A percentile compares a stretch with the other conserved stretches of the same genome.
Conservation (phyloP, 2,113 vertebrate species). For the Pitta sordida region DNA sequence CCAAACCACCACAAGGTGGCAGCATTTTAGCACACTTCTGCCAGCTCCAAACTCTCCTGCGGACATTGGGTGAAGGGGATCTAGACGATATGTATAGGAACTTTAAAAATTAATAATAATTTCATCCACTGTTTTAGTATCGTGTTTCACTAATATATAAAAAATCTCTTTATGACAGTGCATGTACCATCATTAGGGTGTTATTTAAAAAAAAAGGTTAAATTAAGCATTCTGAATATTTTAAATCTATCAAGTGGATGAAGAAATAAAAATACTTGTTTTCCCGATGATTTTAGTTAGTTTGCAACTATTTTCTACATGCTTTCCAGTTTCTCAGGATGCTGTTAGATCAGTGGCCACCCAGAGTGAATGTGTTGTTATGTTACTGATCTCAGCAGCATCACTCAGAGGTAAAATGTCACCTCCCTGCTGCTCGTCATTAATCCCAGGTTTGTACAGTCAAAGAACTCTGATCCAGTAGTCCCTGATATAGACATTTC, state of each 20-base stretch:
- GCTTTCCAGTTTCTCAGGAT: not conserved
- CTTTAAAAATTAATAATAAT: not conserved
- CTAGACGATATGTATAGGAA: not conserved
- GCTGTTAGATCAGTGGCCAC: not conserved
- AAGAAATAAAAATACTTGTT: accelerated
- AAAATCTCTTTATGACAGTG: not conserved
- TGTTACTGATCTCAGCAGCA: constrained; percentile 29
- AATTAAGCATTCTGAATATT: not conserved
- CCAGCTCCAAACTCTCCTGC: not conserved
- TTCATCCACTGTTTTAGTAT: not conserved
- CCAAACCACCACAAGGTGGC: constrained; percentile 57
- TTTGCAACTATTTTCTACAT: not conserved
- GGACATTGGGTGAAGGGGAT: accelerated
- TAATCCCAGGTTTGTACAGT: constrained; percentile 23
- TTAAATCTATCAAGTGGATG: not conserved
- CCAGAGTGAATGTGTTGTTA: not conserved
- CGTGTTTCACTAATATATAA: not conserved
- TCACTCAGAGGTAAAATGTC: constrained; percentile 28
- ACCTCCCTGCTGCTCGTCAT: constrained; percentile 44
- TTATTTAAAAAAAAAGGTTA: not conserved
- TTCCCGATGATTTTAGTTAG: not conserved
- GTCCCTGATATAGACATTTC: not conserved
- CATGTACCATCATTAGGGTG: not conserved
- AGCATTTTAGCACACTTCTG: constrained; percentile 38
- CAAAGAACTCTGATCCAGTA: not conserved